Conservation (phyloP, 2,797 vertebrate genomes). For the Macrochelys suwanniensis region DNA sequence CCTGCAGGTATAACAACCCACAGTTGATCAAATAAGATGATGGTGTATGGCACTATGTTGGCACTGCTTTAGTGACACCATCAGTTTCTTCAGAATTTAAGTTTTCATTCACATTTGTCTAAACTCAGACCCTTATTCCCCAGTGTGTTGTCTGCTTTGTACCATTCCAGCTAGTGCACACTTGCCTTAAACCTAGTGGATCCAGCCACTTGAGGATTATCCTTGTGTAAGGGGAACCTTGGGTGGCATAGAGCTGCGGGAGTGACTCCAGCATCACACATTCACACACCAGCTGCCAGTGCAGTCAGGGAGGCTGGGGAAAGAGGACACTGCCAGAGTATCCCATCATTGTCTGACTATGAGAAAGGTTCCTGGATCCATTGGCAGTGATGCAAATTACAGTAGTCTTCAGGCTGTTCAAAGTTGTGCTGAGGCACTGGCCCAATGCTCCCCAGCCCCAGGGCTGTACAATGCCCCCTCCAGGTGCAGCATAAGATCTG, state of each 20-base stretch:
- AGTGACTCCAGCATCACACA: fast-evolving
- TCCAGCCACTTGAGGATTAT: fast-evolving
- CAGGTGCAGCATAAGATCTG: fast-evolving
- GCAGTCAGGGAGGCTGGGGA: background rate
- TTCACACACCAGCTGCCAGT: background rate
- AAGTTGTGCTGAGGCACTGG: fast-evolving
- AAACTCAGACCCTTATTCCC: background rate
- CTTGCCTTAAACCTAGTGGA: fast-evolving
- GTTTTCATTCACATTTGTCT: constrained; percentile 42
- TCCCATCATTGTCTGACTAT: background rate
- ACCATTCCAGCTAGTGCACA: background rate
- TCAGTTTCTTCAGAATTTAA: constrained; percentile 49
- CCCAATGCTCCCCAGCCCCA: background rate
- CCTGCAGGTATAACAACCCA: constrained; percentile 54
- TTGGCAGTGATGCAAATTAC: fast-evolving
- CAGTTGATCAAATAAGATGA: constrained; percentile 62
- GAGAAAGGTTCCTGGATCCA: background rate
- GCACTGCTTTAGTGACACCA: background rate
- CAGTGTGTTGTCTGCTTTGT: background rate
- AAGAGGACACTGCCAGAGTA: background rate
- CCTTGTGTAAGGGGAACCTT: background rate
- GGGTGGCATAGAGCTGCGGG: background rate
- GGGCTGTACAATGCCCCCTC: background rate
- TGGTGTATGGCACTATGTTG: background rate
- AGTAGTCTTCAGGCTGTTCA: background rate